Evolutionary conservation across 2,888 invertebrate species (phyloP), one percentile per base, ranked within the genome.

Genomic region (Thymelicus sylvestris): DNA sequence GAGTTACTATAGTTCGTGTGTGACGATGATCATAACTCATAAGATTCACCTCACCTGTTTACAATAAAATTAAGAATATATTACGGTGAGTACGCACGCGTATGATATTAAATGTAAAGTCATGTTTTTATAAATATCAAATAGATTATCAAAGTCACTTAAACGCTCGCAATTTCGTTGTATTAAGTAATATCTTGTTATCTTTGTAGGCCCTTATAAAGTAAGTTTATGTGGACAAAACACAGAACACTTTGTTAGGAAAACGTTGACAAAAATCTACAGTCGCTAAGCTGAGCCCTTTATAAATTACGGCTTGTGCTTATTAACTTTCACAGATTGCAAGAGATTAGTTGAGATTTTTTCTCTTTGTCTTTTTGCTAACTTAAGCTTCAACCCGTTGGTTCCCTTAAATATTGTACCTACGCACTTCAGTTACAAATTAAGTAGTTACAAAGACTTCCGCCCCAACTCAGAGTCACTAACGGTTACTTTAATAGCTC

Each of bases 321-420:
- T 69, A 69, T 63, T 69, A 63, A 69, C 47, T 69, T 64, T 63
- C 55, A 38, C 59, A 69, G 68, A 63, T 57, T 63, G 57, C 38
- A 38, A 57, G 63, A 69, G 68, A 69, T 69, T 69, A 69, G 68
- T 57, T 57, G 44, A 31, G 15, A 52, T 31, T 31, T 31, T 31
- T 31, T 31, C 31, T 52, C 67, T 67, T 67, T 61, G 41, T 13
- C 62, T 62, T 62, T 67, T 55, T 44, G 59, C 47, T 48, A 38
- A 48, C 48, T 44, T 44, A 44, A 44, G 44, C 44, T 44, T 12
- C 12, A 12, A 12, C 10, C 12, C 44, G 10, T n/a, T n/a, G n/a
- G n/a, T n/a, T n/a, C 10, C 12, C 44, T 44, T 44, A 12, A 44
- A 44, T 44, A 44, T 44, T 44, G 8, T 4, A 44, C 44, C 44